phyloP scores from a whole-genome alignment of 1,140 invertebrate species.

The Drosophila baimaii region DNA sequence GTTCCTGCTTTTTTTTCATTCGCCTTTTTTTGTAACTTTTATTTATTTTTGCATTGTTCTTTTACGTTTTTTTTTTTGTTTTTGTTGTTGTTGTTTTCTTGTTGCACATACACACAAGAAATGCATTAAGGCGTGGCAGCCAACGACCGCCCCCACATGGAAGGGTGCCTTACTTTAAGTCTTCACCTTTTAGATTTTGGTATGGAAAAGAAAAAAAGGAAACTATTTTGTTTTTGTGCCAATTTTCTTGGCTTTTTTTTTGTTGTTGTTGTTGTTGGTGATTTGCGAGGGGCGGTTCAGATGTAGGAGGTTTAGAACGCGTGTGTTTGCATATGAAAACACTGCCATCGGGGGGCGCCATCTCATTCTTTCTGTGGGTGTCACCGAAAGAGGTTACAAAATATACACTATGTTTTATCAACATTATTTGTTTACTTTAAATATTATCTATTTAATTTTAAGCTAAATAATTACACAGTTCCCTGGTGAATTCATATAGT shows the following conservation, averaged over 20 bases:
- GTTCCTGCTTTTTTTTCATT: conserved; percentile 31
- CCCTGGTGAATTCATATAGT: too few species aligned
- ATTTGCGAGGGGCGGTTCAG: conserved; percentile 4
- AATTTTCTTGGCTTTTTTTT: conserved; percentile 12
- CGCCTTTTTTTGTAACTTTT: not conserved
- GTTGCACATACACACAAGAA: conserved; percentile 31
- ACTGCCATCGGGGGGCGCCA: conserved; percentile 36
- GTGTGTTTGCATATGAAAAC: conserved; percentile 70
- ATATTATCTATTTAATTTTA: too few species aligned
- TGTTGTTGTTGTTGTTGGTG: conserved; percentile 8
- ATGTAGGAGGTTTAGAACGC: conserved; percentile 11
- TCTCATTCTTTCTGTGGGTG: too few species aligned
- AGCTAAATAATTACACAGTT: too few species aligned
- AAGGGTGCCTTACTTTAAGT: conserved; percentile 31
- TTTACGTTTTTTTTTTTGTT: not conserved
- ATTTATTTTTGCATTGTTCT: conserved; percentile 11
- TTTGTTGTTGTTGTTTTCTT: not conserved
- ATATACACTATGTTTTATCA: too few species aligned
- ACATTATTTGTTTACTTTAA: too few species aligned
- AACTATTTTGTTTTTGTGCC: not conserved
- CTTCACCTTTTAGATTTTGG: conserved; percentile 48
- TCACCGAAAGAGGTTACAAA: too few species aligned
- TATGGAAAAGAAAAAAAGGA: conserved; percentile 1
- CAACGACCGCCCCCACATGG: conserved; percentile 50
- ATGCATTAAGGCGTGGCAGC: conserved; percentile 41